Base-by-base conservation (phyloP, 2,888 invertebrate species). In the Lithophane socia region DNA sequence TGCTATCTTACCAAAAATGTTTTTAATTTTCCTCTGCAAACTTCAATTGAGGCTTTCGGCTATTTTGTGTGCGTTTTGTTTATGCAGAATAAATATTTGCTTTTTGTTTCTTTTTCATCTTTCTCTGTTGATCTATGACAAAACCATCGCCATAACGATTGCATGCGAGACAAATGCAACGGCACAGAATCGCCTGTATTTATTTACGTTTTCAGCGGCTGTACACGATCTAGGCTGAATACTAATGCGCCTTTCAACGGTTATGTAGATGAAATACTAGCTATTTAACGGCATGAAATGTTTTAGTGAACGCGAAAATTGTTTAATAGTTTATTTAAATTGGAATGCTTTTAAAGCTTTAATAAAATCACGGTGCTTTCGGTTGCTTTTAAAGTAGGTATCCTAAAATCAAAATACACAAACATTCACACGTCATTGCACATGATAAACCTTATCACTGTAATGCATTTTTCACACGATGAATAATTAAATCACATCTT, bases 131-230 rank as follows among this genome's bases (percentile, higher is more conserved):
- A 37, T 84, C 84, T 84, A 73, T 82, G 84, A n/a, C 83, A 65
- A 64, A 82, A 87, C 73, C 84, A 87, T 79, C 68, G 84, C 73
- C 85, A 85, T 84, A 87, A 82, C 87, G 82, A 86, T 87, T 84
- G 86, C 88, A 87, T 87, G 88, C 77, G 77, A 85, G 82, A 82
- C 82, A 82, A 85, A 85, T 87, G 84, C 84, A 88, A 75, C 82
- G 86, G 86, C 77, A 87, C 83, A 73, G 82, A 75, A 79, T 81
- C 42, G 75, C 79, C 64, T 74, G 82, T 79, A 77, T 88, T 85
- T 82, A 87, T 85, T 86, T 88, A 80, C 79, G 77, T 87, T 88
- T 88, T 83, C 87, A 85, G 85, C 75, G 73, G 67, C 65, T 68
- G 37, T 60, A 73, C 81, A 77, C 85, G 82, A 86, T 87, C 86